A percentile compares a stretch with the other conserved stretches of the same genome.
phyloP scores from a whole-genome alignment of 2,888 invertebrate species.

The Dasypogon diadema region DNA sequence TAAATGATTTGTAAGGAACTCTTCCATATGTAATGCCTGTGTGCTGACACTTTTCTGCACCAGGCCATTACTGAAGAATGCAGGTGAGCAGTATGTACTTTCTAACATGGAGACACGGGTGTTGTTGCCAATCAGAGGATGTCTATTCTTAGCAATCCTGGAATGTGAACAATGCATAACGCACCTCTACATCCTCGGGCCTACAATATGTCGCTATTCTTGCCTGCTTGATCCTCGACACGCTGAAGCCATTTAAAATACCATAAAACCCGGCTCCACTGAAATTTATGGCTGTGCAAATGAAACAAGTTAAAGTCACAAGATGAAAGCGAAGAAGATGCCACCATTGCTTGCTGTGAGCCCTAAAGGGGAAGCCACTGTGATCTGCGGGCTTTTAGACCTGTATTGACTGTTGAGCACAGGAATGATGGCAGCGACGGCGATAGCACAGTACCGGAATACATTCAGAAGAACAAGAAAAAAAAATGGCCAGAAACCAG shows the following conservation, averaged over 20 bases:
- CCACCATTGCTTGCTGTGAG: not conserved
- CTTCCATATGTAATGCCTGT: not conserved
- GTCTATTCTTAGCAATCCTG: too few species aligned
- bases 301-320: conserved; percentile 23
- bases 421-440: conserved; percentile 33
- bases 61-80: conserved; percentile 12
- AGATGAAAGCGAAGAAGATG: conserved; percentile 1
- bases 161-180: not conserved
- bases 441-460: conserved; percentile 25
- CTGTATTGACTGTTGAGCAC: not conserved
- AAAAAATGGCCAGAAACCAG: not conserved
- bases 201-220: too few species aligned
- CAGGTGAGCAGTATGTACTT: not conserved
- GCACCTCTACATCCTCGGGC: not conserved
- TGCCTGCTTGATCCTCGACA: too few species aligned
- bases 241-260: conserved; percentile 23
- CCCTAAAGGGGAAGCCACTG: not conserved
- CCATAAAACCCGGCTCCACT: conserved; percentile 28
- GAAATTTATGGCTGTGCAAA: conserved; percentile 34
- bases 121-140: too few species aligned
- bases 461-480: conserved; percentile 13
- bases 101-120: too few species aligned
- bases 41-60: conserved; percentile 27
- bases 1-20: conserved; percentile 36
- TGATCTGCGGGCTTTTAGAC: conserved; percentile 7